These are phyloP conservation scores for Bhutanitis thaidina DNA, from an alignment of 2,888 invertebrate genomes.

Conservation along the genomic window DNA sequence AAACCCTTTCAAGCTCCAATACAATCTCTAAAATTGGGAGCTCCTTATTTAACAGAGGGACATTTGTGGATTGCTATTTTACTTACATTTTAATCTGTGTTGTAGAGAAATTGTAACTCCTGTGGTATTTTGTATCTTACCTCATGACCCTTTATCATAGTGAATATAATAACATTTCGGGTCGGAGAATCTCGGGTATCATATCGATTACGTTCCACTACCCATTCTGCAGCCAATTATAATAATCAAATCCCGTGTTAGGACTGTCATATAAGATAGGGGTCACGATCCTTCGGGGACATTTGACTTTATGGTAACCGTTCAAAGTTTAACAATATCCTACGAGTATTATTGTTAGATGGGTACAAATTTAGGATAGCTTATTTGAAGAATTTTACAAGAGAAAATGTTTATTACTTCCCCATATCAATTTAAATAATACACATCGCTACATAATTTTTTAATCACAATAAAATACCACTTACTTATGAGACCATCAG, in stretches of 20 bases:
- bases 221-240: conserved; percentile 16
- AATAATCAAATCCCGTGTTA: conserved; percentile 20
- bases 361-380: conserved; percentile 6
- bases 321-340: conserved; percentile 15
- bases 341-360: conserved; percentile 6
- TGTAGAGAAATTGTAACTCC: not conserved
- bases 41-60: too few species aligned
- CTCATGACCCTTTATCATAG: not conserved
- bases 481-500: too few species aligned
- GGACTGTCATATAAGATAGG: conserved; percentile 12
- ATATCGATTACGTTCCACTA: conserved; percentile 17
- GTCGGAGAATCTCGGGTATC: conserved; percentile 10
- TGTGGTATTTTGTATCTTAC: not conserved
- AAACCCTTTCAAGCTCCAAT: too few species aligned
- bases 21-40: too few species aligned
- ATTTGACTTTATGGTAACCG: conserved; percentile 12
- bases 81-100: too few species aligned
- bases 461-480: too few species aligned
- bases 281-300: conserved; percentile 18
- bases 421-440: too few species aligned
- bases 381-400: too few species aligned
- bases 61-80: too few species aligned
- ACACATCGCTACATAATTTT: too few species aligned
- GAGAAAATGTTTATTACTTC: too few species aligned
- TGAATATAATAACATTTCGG: conserved; percentile 6